Percentiles rank a stretch among this genome's conserved stretches.
Conservation (phyloP, 1,140 invertebrate species). For the Pseudomyrmex dendroicus region DNA sequence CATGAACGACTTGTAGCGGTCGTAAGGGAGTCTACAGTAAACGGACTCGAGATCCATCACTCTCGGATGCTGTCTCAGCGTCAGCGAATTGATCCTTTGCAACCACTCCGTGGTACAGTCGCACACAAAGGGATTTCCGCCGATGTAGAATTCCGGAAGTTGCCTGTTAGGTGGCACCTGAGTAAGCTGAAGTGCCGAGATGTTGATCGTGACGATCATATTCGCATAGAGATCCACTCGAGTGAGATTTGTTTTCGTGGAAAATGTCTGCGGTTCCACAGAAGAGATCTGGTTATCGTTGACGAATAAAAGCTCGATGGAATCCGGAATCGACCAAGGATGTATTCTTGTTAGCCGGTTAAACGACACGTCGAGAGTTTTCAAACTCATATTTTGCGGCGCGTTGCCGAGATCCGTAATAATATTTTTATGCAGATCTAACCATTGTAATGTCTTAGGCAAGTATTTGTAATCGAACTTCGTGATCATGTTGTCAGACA, state of each 20-base stretch:
- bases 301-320: slow-evolving; percentile 92
- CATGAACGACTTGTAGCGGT: slow-evolving; percentile 89
- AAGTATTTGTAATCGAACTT: slow-evolving; percentile 93
- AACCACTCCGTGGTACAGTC: slow-evolving; percentile 96
- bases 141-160: slow-evolving; percentile 93
- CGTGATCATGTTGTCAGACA: slow-evolving; percentile 92
- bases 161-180: slow-evolving; percentile 87
- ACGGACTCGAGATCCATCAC: slow-evolving; percentile 93
- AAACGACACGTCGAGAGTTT: slow-evolving; percentile 92
- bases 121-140: slow-evolving; percentile 94
- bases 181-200: slow-evolving; percentile 90
- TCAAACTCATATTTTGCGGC: slow-evolving; percentile 84
- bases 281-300: slow-evolving; percentile 92
- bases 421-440: slow-evolving; percentile 93
- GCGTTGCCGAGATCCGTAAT: slow-evolving; percentile 89
- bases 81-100: slow-evolving; percentile 90
- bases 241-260: slow-evolving; percentile 91
- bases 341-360: slow-evolving; percentile 91
- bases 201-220: slow-evolving; percentile 91
- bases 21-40: slow-evolving; percentile 92
- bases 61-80: slow-evolving; percentile 90
- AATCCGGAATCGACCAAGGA: slow-evolving; percentile 90
- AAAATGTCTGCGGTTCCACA: slow-evolving; percentile 92
- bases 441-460: slow-evolving; percentile 91
- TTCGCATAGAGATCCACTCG: slow-evolving; percentile 94